Conservation (phyloP, 2,797 vertebrate genomes). For the Syngnathus rostellatus region DNA sequence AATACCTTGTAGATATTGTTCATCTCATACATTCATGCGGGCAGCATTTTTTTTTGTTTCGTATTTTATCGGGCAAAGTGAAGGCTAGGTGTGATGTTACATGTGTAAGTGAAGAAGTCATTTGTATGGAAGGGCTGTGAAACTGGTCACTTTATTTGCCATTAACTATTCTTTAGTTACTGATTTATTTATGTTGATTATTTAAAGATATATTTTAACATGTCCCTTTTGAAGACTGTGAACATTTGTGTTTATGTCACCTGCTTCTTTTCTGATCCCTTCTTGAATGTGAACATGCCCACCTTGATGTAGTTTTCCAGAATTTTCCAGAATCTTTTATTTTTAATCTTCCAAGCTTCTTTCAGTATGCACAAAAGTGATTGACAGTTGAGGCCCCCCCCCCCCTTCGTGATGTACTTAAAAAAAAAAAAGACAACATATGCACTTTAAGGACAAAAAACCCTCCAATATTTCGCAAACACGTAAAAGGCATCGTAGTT, state of each 20-base stretch:
- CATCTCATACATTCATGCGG: constrained; percentile 26
- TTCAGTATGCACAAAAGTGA: constrained; percentile 22
- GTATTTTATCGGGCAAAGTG: background rate
- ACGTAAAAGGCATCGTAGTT: background rate
- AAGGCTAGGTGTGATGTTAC: constrained; percentile 21
- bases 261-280: constrained; percentile 22
- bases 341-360: constrained; percentile 27
- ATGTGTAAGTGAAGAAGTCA: constrained; percentile 20
- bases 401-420: constrained; percentile 18
- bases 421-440: constrained; percentile 32
- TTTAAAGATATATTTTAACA: constrained; percentile 47
- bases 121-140: constrained; percentile 43
- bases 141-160: constrained; percentile 50
- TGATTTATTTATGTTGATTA: constrained; percentile 33
- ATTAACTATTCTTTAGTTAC: constrained; percentile 27
- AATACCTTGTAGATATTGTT: constrained; percentile 51
- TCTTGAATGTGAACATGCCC: constrained; percentile 41
- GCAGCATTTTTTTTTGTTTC: background rate
- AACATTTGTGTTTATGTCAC: constrained; percentile 33
- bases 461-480: constrained; percentile 7
- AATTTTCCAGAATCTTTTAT: constrained; percentile 22
- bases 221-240: constrained; percentile 30
- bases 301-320: constrained; percentile 22
- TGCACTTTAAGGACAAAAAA: constrained; percentile 47
- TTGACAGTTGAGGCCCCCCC: constrained; percentile 23